Evolutionary conservation across 2,888 invertebrate genomes (phyloP).

Genomic region (Drosophila stalkeri): DNA sequence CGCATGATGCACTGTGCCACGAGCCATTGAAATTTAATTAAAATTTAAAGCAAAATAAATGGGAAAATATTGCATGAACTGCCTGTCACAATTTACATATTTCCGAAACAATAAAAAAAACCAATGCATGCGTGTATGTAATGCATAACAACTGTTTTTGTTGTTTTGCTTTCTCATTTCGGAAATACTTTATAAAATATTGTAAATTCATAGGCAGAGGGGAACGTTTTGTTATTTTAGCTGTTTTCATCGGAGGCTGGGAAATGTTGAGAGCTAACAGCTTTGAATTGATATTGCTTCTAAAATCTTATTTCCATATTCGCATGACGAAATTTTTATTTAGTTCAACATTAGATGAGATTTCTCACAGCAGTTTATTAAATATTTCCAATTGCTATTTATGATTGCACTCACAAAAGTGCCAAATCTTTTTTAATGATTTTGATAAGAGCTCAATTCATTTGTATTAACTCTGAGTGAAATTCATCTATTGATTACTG

Average conservation of each 20-base stretch:
- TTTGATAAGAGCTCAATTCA: too few relatives aligned
- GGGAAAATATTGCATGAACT: constrained; percentile 16
- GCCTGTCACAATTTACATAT: constrained; percentile 15
- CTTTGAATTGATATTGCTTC: background rate
- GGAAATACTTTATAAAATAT: background rate
- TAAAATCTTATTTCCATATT: background rate
- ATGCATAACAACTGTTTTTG: background rate
- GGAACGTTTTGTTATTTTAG: too few relatives aligned
- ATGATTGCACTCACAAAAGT: too few relatives aligned
- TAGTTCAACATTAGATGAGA: too few relatives aligned
- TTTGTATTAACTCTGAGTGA: too few relatives aligned
- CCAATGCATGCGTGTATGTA: background rate
- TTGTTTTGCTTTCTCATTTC: background rate
- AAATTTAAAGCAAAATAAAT: constrained; percentile 23
- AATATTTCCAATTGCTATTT: too few relatives aligned
- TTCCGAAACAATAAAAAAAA: background rate
- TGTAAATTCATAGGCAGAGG: background rate
- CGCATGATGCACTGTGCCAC: constrained; percentile 2
- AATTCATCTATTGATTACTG: too few relatives aligned
- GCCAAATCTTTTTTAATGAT: too few relatives aligned
- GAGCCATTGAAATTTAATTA: constrained; percentile 39
- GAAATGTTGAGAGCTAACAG: background rate
- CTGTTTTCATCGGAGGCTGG: too few relatives aligned
- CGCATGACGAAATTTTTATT: background rate
- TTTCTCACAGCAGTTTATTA: too few relatives aligned